A percentile compares a stretch with the other conserved stretches of the same genome.
phyloP scores from a whole-genome alignment of 2,888 invertebrate genomes.

The Labia minor region DNA sequence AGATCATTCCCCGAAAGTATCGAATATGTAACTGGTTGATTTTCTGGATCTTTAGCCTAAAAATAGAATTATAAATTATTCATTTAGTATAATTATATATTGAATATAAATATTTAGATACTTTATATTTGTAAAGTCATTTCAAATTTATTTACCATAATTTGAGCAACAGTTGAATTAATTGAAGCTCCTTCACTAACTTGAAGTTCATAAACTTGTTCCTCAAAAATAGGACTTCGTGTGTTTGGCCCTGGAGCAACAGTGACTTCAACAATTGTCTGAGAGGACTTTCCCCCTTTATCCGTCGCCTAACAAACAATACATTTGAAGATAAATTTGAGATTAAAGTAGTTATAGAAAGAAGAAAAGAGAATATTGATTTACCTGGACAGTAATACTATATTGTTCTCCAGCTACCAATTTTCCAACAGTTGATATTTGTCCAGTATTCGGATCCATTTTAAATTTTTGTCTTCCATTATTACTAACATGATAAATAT shows the following conservation, averaged over 20 bases:
- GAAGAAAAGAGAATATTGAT: not conserved
- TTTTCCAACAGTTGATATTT: conserved; percentile 63
- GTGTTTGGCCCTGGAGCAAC: conserved; percentile 74
- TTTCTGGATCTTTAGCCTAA: conserved; percentile 75
- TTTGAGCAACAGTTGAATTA: conserved; percentile 71
- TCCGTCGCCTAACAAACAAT: conserved; percentile 48
- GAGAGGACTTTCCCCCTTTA: conserved; percentile 65
- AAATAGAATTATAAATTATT: conserved; percentile 16
- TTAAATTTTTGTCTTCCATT: conserved; percentile 77
- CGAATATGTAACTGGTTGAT: conserved; percentile 73
- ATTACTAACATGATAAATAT: conserved; percentile 82
- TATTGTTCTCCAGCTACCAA: conserved; percentile 79
- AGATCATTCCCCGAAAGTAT: conserved; percentile 81
- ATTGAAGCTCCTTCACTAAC: conserved; percentile 83
- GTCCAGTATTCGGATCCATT: conserved; percentile 68
- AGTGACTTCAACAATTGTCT: conserved; percentile 75
- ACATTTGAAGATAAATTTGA: conserved; percentile 14
- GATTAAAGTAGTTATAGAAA: conserved; percentile 13
- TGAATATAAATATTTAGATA: no score
- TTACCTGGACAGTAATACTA: conserved; percentile 69
- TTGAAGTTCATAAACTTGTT: conserved; percentile 72
- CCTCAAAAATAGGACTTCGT: conserved; percentile 69
- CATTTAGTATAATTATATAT: not conserved
- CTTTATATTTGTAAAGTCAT: no score
- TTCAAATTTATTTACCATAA: no score